phyloP scores from a whole-genome alignment of 2,888 invertebrate genomes.

The Trachelus stipa region DNA sequence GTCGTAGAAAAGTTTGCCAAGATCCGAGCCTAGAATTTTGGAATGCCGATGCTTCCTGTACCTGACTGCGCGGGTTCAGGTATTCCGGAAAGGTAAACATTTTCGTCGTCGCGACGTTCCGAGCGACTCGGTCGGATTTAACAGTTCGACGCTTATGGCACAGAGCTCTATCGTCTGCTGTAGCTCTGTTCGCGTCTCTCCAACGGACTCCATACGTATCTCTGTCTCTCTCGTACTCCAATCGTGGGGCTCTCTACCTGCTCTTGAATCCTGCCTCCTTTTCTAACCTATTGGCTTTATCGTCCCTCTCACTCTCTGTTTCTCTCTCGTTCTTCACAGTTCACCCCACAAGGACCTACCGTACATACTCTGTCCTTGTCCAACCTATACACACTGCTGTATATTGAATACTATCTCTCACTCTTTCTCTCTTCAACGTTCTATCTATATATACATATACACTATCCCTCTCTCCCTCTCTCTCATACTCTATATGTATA shows the following conservation, averaged over 20 bases:
- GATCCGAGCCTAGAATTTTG: not conserved
- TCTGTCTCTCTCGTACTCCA: not conserved
- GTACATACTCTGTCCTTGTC: not conserved
- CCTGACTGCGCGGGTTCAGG: not conserved
- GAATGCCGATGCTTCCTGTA: not conserved
- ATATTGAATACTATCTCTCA: conserved; percentile 7
- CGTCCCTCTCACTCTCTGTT: conserved; percentile 5
- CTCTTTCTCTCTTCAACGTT: conserved; percentile 10
- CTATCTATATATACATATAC: conserved; percentile 4
- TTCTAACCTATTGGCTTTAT: conserved; percentile 4
- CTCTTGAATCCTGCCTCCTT: conserved; percentile 24
- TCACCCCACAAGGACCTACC: not conserved
- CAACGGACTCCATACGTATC: not conserved
- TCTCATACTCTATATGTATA: not conserved
- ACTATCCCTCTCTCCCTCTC: conserved; percentile 11
- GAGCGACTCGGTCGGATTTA: not conserved
- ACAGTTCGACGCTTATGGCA: conserved; percentile 12
- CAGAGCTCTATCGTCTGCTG: not conserved
- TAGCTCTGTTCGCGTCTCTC: conserved; percentile 3
- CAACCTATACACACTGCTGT: no score
- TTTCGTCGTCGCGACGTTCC: not conserved
- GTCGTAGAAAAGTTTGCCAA: not conserved
- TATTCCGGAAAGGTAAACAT: not conserved
- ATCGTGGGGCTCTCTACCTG: conserved; percentile 20
- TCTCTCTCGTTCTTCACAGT: conserved; percentile 8